These are phyloP conservation scores for Pleuronectes platessa DNA, from an alignment of 2,113 vertebrate genomes.

Conservation along the genomic window DNA sequence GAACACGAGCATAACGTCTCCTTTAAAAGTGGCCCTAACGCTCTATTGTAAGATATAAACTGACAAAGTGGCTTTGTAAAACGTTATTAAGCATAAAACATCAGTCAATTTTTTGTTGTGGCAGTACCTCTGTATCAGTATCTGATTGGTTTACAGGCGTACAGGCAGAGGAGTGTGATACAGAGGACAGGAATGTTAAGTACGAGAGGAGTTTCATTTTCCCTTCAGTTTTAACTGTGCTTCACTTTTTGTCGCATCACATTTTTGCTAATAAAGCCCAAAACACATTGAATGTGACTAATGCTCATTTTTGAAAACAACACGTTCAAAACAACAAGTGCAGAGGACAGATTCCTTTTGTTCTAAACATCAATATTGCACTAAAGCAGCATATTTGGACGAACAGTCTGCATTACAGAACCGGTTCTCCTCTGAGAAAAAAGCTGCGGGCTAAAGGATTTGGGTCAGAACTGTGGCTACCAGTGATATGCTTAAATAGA, in stretches of 20 bases:
- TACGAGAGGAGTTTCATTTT: slow-evolving; percentile 21
- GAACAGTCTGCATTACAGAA: slow-evolving; percentile 45
- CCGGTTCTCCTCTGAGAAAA: slow-evolving; percentile 16
- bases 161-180: slow-evolving; percentile 19
- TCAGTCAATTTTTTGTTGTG: not conserved
- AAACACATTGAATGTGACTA: slow-evolving; percentile 10
- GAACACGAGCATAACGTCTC: too few relatives aligned
- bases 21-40: not conserved
- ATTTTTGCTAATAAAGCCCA: slow-evolving; percentile 24
- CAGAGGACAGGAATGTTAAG: slow-evolving; percentile 22
- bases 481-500: slow-evolving; percentile 66
- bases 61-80: not conserved
- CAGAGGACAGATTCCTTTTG: slow-evolving; percentile 34
- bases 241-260: slow-evolving; percentile 11
- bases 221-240: slow-evolving; percentile 46
- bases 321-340: slow-evolving; percentile 47
- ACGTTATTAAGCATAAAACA: not conserved
- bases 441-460: slow-evolving; percentile 25
- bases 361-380: slow-evolving; percentile 69
- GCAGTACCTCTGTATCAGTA: slow-evolving; percentile 14
- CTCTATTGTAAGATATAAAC: not conserved
- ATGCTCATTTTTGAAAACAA: slow-evolving; percentile 23
- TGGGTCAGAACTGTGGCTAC: slow-evolving; percentile 43
- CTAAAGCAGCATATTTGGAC: slow-evolving; percentile 73
- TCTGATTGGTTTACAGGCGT: slow-evolving; percentile 5